Percentiles rank a stretch among this genome's conserved stretches.
phyloP scores from a whole-genome alignment of 2,888 invertebrate species.

The Resseliella maxima region DNA sequence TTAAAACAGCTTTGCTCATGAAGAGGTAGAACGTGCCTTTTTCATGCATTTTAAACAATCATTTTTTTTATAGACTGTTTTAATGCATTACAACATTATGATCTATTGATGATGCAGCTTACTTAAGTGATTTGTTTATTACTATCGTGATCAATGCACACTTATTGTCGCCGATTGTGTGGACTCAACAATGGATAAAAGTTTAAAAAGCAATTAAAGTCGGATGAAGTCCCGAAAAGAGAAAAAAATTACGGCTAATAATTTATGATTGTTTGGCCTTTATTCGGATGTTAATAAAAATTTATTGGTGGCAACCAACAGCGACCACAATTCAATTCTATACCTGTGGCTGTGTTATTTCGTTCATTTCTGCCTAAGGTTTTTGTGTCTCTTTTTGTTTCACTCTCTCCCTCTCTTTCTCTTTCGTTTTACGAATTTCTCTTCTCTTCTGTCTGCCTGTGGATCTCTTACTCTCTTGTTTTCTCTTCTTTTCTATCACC shows the following conservation, averaged over 20 bases:
- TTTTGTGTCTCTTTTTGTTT: too few species aligned
- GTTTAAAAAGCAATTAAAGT: slow-evolving; percentile 51
- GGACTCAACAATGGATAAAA: background rate
- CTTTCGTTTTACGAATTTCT: too few species aligned
- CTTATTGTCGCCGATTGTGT: background rate
- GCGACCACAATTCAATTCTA: slow-evolving; percentile 2
- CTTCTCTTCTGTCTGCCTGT: too few species aligned
- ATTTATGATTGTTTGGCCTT: slow-evolving; percentile 35
- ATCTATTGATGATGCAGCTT: slow-evolving; percentile 3
- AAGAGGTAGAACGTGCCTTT: too few species aligned
- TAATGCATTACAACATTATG: slow-evolving; percentile 11
- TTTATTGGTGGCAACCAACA: slow-evolving; percentile 53
- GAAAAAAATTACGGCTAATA: background rate
- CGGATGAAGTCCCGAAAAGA: background rate
- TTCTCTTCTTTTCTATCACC: too few species aligned
- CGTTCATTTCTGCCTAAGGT: too few species aligned
- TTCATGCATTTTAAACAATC: too few species aligned
- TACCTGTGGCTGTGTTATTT: background rate
- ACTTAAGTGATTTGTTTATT: slow-evolving; percentile 1
- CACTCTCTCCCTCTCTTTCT: background rate
- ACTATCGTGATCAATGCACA: background rate
- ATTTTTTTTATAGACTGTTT: too few species aligned
- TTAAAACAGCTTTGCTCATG: background rate
- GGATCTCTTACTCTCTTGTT: too few species aligned
- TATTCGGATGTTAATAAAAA: slow-evolving; percentile 46